Evolutionary conservation across 2,797 vertebrate genomes (phyloP).

Genomic region (Hypotaenidia philippensis): DNA sequence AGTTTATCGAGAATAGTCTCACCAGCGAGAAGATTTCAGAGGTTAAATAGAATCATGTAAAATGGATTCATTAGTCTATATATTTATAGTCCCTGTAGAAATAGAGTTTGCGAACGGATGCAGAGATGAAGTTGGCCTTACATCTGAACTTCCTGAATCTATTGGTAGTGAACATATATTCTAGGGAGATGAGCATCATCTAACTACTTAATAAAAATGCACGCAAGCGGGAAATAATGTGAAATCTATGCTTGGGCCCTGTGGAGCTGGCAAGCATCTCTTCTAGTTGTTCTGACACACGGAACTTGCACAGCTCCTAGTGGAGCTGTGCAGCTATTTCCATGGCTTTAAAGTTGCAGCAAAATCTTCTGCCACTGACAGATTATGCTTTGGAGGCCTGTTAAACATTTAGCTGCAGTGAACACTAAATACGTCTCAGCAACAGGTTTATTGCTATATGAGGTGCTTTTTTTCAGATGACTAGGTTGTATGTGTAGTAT

Average conservation of each 20-base stretch:
- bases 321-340: slow-evolving; percentile 46
- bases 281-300: neutral
- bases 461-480: slow-evolving; percentile 43
- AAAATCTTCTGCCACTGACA: slow-evolving; percentile 57
- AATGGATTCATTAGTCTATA: neutral
- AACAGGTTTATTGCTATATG: slow-evolving; percentile 60
- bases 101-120: neutral
- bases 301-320: slow-evolving; percentile 11
- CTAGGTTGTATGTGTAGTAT: slow-evolving; percentile 35
- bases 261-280: neutral
- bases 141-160: slow-evolving; percentile 4
- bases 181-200: neutral
- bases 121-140: neutral
- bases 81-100: neutral
- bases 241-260: neutral
- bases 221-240: neutral
- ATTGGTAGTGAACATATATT: neutral
- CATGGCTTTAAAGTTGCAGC: slow-evolving; percentile 42
- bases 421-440: slow-evolving; percentile 66
- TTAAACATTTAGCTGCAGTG: slow-evolving; percentile 57
- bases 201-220: neutral
- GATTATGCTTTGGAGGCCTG: slow-evolving; percentile 51
- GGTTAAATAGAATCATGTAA: neutral
- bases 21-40: neutral
- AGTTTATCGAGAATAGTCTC: neutral